A percentile compares a stretch with the other conserved stretches of the same genome.
Conservation (phyloP, 2,113 vertebrate genomes). For the Hippocampus zosterae region DNA sequence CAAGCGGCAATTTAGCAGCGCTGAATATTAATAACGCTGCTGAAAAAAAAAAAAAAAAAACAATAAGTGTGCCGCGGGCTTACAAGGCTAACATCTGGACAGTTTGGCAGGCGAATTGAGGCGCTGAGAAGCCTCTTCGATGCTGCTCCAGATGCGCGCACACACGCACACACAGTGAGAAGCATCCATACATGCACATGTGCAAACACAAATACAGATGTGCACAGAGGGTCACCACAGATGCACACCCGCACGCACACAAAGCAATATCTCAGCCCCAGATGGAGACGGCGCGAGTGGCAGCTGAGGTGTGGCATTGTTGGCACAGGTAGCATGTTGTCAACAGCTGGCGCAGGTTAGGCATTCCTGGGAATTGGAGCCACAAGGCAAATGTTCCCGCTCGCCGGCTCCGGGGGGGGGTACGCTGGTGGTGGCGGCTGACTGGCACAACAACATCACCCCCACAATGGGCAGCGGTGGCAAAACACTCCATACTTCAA, state of each 20-base stretch:
- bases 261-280: slow-evolving; percentile 70
- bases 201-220: slow-evolving; percentile 61
- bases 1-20: slow-evolving; percentile 81
- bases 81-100: slow-evolving; percentile 99
- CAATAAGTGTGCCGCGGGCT: slow-evolving; percentile 84
- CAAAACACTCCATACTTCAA: background rate
- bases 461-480: slow-evolving; percentile 17
- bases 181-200: slow-evolving; percentile 33
- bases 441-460: slow-evolving; percentile 53
- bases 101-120: slow-evolving; percentile 89
- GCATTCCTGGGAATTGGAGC: slow-evolving; percentile 99
- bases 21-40: slow-evolving; percentile 57
- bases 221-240: slow-evolving; percentile 66
- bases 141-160: slow-evolving; percentile 97
- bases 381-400: slow-evolving; percentile 98
- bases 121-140: slow-evolving; percentile 90
- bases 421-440: slow-evolving; percentile 76
- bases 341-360: slow-evolving; percentile 99
- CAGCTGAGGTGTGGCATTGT: slow-evolving; percentile 93
- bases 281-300: slow-evolving; percentile 95
- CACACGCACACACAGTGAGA: slow-evolving; percentile 73
- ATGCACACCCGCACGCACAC: slow-evolving; percentile 94
- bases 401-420: slow-evolving; percentile 78
- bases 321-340: slow-evolving; percentile 98
- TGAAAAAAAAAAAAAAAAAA: slow-evolving; percentile 93